Evolutionary conservation across 1,140 invertebrate species (phyloP).

Genomic region (Tribolium castaneum): DNA sequence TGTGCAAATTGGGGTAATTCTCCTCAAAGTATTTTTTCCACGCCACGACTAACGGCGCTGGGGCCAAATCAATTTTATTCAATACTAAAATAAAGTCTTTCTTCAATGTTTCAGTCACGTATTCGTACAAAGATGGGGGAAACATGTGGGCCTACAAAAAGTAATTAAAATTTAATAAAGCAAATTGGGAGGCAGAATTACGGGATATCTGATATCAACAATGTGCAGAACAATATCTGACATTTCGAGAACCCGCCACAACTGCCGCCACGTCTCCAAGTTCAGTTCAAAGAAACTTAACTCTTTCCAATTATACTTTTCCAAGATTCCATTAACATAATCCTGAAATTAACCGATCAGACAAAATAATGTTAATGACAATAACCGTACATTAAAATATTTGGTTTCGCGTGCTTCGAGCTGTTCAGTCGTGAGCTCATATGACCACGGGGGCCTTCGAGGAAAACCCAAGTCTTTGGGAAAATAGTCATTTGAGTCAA

Average conservation of each 20-base stretch:
- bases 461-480: conserved; percentile 82
- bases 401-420: conserved; percentile 80
- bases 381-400: conserved; percentile 76
- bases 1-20: conserved; percentile 79
- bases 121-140: conserved; percentile 88
- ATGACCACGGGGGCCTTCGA: conserved; percentile 84
- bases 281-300: conserved; percentile 83
- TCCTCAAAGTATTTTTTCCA: conserved; percentile 86
- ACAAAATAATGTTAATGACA: too few relatives aligned
- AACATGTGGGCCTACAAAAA: conserved; percentile 78
- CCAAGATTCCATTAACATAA: conserved; percentile 58
- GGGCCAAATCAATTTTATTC: conserved; percentile 93
- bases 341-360: conserved; percentile 51
- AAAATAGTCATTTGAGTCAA: conserved; percentile 78
- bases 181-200: conserved; percentile 42
- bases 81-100: conserved; percentile 89
- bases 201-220: conserved; percentile 76
- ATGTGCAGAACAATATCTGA: conserved; percentile 97
- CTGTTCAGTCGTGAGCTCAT: conserved; percentile 75
- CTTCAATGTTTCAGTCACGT: conserved; percentile 77
- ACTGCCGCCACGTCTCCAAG: conserved; percentile 97
- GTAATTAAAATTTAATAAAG: not conserved
- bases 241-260: conserved; percentile 98
- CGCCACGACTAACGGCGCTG: conserved; percentile 82
- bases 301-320: conserved; percentile 55